Conservation (phyloP, 2,113 vertebrate genomes). For the Setophaga petechia region DNA sequence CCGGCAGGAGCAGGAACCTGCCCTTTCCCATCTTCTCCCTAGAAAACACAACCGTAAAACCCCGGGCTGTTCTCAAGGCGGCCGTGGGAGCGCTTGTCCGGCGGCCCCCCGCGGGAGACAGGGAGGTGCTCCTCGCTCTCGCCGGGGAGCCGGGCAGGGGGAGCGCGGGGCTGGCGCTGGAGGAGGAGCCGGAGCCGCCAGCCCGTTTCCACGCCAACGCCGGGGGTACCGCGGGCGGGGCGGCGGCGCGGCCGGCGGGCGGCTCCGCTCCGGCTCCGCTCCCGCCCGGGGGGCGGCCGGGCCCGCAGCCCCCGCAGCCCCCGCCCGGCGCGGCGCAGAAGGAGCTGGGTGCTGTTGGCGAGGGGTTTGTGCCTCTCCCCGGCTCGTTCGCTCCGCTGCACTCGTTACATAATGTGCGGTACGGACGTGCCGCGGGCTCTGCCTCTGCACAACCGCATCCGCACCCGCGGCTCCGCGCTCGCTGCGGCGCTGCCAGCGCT, state of each 20-base stretch:
- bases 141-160: constrained; percentile 37
- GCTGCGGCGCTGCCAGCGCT: background rate
- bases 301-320: background rate
- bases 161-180: constrained; percentile 43
- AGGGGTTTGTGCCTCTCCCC: background rate
- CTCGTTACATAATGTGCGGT: background rate
- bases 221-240: constrained; percentile 26
- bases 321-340: background rate
- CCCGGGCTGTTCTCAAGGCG: background rate
- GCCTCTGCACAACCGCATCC: background rate
- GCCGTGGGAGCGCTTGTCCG: background rate
- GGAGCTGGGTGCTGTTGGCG: background rate
- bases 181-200: constrained; percentile 40
- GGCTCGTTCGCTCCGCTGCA: background rate
- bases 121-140: constrained; percentile 3
- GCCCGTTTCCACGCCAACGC: constrained; percentile 63
- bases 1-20: background rate
- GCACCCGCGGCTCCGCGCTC: background rate
- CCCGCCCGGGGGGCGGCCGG: background rate
- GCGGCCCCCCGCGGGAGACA: constrained; percentile 27
- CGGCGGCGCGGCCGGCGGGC: background rate
- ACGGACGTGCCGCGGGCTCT: background rate
- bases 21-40: constrained; percentile 6
- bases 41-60: background rate
- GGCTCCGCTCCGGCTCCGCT: background rate